Percentiles rank a stretch among this genome's conserved stretches.
Conservation (phyloP, 2,888 invertebrate genomes). For the Protula sp. region DNA sequence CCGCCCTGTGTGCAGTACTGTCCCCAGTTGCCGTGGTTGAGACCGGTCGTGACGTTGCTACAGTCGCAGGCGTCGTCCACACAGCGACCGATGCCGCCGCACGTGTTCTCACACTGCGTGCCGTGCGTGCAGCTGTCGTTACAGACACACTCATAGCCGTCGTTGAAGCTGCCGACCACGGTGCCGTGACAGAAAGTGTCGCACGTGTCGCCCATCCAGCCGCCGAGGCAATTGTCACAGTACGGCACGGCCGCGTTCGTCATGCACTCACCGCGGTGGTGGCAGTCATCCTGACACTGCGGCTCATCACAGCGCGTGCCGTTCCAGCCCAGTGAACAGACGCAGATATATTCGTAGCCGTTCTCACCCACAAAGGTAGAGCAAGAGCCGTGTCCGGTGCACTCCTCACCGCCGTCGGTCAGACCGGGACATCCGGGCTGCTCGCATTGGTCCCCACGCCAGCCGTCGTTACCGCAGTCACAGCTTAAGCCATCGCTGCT, state of each 20-base stretch:
- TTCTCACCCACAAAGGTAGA: conserved; percentile 14
- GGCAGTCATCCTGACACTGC: conserved; percentile 31
- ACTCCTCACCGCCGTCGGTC: conserved; percentile 24
- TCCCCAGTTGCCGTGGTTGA: conserved; percentile 19
- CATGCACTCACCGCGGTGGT: conserved; percentile 24
- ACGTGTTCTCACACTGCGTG: conserved; percentile 16
- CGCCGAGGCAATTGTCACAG: conserved; percentile 29
- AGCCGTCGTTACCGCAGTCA: conserved; percentile 32
- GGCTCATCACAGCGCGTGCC: conserved; percentile 18
- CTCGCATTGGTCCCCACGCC: conserved; percentile 31
- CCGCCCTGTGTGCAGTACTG: conserved; percentile 6
- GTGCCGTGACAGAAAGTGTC: conserved; percentile 31
- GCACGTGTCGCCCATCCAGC: conserved; percentile 38
- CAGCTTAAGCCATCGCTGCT: conserved; percentile 20
- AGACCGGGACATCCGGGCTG: conserved; percentile 32
- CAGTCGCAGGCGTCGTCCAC: conserved; percentile 15
- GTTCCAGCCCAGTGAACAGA: conserved; percentile 27
- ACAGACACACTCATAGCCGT: conserved; percentile 25
- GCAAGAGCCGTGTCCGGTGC: conserved; percentile 31
- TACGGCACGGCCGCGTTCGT: conserved; percentile 18
- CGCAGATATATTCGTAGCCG: conserved; percentile 18
- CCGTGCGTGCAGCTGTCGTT: conserved; percentile 20
- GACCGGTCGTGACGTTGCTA: conserved; percentile 7
- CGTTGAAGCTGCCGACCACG: conserved; percentile 30
- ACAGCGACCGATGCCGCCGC: conserved; percentile 26